Evolutionary conservation across 1,140 invertebrate species (phyloP).

Genomic region (Achatina immaculata): DNA sequence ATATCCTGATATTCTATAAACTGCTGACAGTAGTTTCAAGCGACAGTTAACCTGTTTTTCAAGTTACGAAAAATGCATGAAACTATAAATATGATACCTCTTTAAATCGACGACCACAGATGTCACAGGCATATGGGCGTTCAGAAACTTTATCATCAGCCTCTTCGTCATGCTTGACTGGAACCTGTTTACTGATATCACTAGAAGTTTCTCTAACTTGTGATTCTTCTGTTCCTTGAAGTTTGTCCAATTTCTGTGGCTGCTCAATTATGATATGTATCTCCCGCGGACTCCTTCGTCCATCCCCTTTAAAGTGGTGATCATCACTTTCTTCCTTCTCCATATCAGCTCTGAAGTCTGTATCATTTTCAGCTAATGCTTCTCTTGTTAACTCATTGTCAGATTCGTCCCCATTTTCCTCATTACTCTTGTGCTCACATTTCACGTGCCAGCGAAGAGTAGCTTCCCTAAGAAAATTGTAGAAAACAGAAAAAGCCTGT

Average conservation of each 20-base stretch:
- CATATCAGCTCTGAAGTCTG: constrained; percentile 19
- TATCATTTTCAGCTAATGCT: constrained; percentile 18
- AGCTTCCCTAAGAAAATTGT: constrained; percentile 54
- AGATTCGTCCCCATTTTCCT: constrained; percentile 48
- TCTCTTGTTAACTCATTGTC: constrained; percentile 18
- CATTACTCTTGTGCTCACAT: constrained; percentile 57
- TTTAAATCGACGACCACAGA: constrained; percentile 60
- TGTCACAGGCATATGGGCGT: constrained; percentile 52
- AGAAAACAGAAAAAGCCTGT: constrained; percentile 4
- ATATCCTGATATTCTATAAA: not conserved
- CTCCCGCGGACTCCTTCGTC: not conserved
- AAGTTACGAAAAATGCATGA: not conserved
- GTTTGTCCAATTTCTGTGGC: constrained; percentile 7
- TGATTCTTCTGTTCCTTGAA: constrained; percentile 8
- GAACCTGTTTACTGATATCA: not conserved
- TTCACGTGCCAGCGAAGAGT: constrained; percentile 60
- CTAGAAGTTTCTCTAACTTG: constrained; percentile 23
- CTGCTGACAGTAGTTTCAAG: not conserved
- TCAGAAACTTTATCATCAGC: constrained; percentile 41
- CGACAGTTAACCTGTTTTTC: not conserved
- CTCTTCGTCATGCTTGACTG: constrained; percentile 14
- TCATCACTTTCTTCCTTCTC: constrained; percentile 42
- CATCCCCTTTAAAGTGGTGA: not conserved
- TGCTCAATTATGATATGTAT: constrained; percentile 24
- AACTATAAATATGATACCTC: constrained; percentile 47